These are phyloP conservation scores for Dendrolimus pini DNA, from an alignment of 2,888 invertebrate species.

Conservation along the genomic window DNA sequence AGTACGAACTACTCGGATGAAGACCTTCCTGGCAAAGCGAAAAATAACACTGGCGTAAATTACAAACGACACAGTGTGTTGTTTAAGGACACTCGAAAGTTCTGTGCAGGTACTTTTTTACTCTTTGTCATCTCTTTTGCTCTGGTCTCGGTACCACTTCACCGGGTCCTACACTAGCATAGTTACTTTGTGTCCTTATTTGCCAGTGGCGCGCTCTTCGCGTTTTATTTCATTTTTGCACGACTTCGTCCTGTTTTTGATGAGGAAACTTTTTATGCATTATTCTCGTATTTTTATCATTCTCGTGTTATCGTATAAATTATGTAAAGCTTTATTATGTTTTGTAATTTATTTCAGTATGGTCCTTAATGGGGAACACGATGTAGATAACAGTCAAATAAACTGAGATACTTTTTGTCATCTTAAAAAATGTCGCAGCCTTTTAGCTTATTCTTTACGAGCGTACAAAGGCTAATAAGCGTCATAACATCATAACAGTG, in stretches of 20 bases:
- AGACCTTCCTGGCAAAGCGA: constrained; percentile 11
- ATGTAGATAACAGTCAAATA: too few species aligned
- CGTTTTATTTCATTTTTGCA: constrained; percentile 5
- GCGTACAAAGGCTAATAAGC: too few species aligned
- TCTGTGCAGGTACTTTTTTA: constrained; percentile 25
- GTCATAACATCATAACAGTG: too few species aligned
- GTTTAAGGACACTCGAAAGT: constrained; percentile 49
- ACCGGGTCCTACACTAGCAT: constrained; percentile 14
- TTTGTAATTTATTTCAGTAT: too few species aligned
- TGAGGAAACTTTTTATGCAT: background rate
- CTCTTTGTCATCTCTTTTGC: constrained; percentile 47
- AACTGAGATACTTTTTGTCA: too few species aligned
- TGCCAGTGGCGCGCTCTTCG: constrained; percentile 18
- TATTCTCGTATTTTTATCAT: background rate
- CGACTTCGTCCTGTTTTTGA: background rate
- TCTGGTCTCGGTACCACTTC: constrained; percentile 45
- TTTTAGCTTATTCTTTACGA: too few species aligned
- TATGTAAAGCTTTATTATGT: too few species aligned
- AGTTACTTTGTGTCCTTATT: constrained; percentile 33
- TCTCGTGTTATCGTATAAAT: too few species aligned
- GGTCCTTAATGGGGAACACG: too few species aligned
- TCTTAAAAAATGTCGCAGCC: too few species aligned
- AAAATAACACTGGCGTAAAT: constrained; percentile 17
- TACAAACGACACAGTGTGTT: constrained; percentile 29
- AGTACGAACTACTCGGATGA: background rate